These are phyloP conservation scores for Phania funesta DNA, from an alignment of 2,888 invertebrate genomes.

Conservation along the genomic window DNA sequence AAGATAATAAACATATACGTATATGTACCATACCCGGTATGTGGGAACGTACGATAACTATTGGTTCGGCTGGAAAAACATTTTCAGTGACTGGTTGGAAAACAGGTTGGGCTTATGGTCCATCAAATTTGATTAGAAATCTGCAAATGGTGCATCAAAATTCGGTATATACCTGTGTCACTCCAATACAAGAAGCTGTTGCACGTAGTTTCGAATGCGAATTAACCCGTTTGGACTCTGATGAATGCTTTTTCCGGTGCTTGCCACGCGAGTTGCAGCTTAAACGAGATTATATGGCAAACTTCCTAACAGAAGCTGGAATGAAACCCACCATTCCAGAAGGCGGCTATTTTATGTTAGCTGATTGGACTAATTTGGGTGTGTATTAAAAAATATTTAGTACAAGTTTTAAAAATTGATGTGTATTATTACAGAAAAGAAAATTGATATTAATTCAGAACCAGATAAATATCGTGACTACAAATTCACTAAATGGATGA, in stretches of 20 bases:
- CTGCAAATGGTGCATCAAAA: constrained; percentile 96
- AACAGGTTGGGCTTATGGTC: constrained; percentile 97
- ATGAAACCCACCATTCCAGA: constrained; percentile 96
- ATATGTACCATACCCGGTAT: constrained; percentile 98
- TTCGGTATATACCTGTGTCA: constrained; percentile 93
- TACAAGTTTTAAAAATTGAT: not conserved
- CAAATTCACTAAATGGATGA: constrained; percentile 97
- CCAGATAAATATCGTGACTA: constrained; percentile 90
- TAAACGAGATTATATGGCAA: constrained; percentile 90
- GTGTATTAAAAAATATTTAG: constrained; percentile 37
- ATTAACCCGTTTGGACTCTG: constrained; percentile 84
- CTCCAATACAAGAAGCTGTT: constrained; percentile 96
- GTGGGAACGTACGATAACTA: constrained; percentile 98
- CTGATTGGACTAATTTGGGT: constrained; percentile 92
- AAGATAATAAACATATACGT: constrained; percentile 90
- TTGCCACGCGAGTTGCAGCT: constrained; percentile 87
- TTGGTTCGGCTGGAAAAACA: constrained; percentile 98
- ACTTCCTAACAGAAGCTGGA: constrained; percentile 88
- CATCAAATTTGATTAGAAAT: constrained; percentile 88
- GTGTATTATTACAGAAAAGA: constrained; percentile 81
- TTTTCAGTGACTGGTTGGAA: constrained; percentile 99
- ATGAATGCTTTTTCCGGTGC: constrained; percentile 91
- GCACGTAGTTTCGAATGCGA: constrained; percentile 95
- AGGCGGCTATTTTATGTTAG: constrained; percentile 98
- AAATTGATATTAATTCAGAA: constrained; percentile 86